A percentile compares a stretch with the other conserved stretches of the same genome.
Conservation (phyloP, 2,888 invertebrate species). For the Megaustenia siamemsis region DNA sequence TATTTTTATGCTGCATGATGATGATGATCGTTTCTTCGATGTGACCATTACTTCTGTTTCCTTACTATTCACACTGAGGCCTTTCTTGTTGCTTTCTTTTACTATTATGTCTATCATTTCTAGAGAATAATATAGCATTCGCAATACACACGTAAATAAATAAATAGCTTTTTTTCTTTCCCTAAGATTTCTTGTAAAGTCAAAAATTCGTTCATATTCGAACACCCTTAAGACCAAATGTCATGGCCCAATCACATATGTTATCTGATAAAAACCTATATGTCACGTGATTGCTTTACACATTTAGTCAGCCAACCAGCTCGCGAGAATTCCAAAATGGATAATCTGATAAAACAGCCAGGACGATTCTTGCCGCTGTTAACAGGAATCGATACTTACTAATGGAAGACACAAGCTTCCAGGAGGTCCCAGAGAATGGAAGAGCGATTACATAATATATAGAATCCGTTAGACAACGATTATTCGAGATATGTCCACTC, state of each 20-base stretch:
- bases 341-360: neutral
- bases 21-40: too few relatives aligned
- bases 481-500: constrained; percentile 19
- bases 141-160: too few relatives aligned
- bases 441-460: constrained; percentile 20
- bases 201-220: too few relatives aligned
- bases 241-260: neutral
- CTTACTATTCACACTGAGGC: too few relatives aligned
- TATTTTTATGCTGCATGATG: too few relatives aligned
- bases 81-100: too few relatives aligned
- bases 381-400: constrained; percentile 14
- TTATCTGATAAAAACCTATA: neutral
- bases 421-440: neutral
- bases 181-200: too few relatives aligned
- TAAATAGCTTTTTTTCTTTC: too few relatives aligned
- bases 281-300: neutral
- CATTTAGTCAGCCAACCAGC: neutral
- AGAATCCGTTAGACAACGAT: constrained; percentile 7
- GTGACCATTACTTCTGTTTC: too few relatives aligned
- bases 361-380: constrained; percentile 4
- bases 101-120: too few relatives aligned
- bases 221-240: neutral
- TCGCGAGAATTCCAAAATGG: neutral
- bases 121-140: too few relatives aligned
- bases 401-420: constrained; percentile 29